Evolutionary conservation across 1,140 invertebrate species (phyloP).

Genomic region (Brachionus koreanus): DNA sequence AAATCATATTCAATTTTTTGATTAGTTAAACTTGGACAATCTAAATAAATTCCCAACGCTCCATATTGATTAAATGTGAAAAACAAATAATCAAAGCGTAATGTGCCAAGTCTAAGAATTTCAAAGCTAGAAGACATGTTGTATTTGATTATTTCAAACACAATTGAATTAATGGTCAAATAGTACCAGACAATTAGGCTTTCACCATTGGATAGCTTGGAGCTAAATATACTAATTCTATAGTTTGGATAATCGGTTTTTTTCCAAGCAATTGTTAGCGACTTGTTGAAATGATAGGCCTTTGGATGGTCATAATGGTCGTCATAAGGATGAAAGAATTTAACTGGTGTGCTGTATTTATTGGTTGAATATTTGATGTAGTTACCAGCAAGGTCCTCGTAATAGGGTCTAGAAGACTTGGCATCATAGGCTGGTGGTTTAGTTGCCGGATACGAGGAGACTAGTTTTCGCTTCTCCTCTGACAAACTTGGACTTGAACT

Average conservation of each 20-base stretch:
- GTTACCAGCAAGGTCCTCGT: background rate
- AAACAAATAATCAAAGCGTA: background rate
- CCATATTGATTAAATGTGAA: background rate
- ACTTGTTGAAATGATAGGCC: background rate
- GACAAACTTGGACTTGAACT: background rate
- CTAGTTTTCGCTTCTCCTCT: background rate
- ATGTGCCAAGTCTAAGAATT: background rate
- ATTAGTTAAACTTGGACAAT: slow-evolving; percentile 1
- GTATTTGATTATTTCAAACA: background rate
- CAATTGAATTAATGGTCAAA: slow-evolving; percentile 13
- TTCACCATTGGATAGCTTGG: background rate
- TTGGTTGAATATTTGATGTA: background rate
- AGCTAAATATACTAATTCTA: background rate
- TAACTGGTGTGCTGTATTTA: background rate
- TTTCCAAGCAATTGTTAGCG: background rate
- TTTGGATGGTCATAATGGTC: background rate
- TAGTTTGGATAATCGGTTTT: background rate
- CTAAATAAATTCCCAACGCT: background rate
- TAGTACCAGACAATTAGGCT: slow-evolving; percentile 17
- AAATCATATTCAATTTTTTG: slow-evolving; percentile 11
- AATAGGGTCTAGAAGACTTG: background rate
- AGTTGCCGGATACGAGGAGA: background rate
- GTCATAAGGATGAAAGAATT: background rate
- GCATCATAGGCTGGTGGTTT: background rate
- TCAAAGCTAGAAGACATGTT: background rate